Conservation (phyloP, 2,888 invertebrate genomes). For the Allygus modestus region DNA sequence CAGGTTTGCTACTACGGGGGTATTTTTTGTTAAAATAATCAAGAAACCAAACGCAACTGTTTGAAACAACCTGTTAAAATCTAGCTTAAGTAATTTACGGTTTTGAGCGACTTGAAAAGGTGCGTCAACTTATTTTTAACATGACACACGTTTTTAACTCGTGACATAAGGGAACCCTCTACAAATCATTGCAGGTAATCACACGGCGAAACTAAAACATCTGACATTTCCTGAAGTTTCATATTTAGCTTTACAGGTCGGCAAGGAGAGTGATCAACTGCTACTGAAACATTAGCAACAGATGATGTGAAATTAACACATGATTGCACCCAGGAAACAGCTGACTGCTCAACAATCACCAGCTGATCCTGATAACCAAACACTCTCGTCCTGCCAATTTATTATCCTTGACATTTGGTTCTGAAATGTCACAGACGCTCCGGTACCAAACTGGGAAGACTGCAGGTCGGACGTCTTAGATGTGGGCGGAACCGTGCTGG, state of each 20-base stretch:
- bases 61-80: too few relatives aligned
- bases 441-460: slow-evolving; percentile 37
- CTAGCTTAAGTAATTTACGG: too few relatives aligned
- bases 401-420: slow-evolving; percentile 45
- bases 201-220: too few relatives aligned
- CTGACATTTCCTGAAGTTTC: background rate
- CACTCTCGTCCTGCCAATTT: slow-evolving; percentile 11
- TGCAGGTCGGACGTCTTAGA: background rate
- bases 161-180: too few relatives aligned
- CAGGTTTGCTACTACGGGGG: too few relatives aligned
- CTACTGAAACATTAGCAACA: background rate
- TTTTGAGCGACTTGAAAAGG: too few relatives aligned
- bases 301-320: background rate
- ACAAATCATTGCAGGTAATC: too few relatives aligned
- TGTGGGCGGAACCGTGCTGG: slow-evolving; percentile 11
- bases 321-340: background rate
- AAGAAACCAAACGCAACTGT: too few relatives aligned
- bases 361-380: slow-evolving; percentile 35
- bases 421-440: slow-evolving; percentile 45
- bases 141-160: too few relatives aligned
- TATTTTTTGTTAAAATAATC: too few relatives aligned
- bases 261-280: background rate
- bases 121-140: too few relatives aligned
- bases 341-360: background rate
- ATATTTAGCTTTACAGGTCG: background rate